Conservation (phyloP, 2,888 invertebrate genomes). For the Hypomecis atomaria region DNA sequence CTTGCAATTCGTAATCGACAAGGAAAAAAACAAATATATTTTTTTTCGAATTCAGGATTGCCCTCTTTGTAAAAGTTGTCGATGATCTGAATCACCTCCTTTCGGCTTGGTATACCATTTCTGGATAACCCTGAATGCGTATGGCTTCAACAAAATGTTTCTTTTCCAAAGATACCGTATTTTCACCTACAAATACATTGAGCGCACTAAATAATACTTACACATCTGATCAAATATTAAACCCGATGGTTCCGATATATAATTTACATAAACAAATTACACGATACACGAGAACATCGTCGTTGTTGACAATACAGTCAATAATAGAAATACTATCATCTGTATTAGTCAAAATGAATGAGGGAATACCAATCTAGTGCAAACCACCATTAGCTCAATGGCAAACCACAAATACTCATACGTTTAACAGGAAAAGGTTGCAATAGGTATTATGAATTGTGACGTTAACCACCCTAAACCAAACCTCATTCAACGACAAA, state of each 20-base stretch:
- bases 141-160: background rate
- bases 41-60: no score
- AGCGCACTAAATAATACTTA: slow-evolving; percentile 8
- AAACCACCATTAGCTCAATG: slow-evolving; percentile 1
- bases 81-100: no score
- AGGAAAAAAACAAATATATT: no score
- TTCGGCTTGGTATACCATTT: background rate
- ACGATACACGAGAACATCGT: slow-evolving; percentile 1
- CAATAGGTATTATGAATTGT: background rate
- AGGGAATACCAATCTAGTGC: background rate
- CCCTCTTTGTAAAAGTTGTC: no score
- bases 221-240: slow-evolving; percentile 24
- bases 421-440: background rate
- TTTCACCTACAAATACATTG: background rate
- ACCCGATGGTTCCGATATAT: slow-evolving; percentile 1
- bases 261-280: slow-evolving; percentile 21
- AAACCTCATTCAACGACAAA: background rate
- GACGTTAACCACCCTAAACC: background rate
- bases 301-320: slow-evolving; percentile 1
- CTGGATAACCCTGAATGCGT: no score
- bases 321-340: background rate
- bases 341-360: slow-evolving; percentile 3
- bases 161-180: background rate
- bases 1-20: no score
- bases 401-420: slow-evolving; percentile 4